These are phyloP conservation scores for Calliopum simillimum DNA, from an alignment of 2,888 invertebrate species.

Conservation along the genomic window DNA sequence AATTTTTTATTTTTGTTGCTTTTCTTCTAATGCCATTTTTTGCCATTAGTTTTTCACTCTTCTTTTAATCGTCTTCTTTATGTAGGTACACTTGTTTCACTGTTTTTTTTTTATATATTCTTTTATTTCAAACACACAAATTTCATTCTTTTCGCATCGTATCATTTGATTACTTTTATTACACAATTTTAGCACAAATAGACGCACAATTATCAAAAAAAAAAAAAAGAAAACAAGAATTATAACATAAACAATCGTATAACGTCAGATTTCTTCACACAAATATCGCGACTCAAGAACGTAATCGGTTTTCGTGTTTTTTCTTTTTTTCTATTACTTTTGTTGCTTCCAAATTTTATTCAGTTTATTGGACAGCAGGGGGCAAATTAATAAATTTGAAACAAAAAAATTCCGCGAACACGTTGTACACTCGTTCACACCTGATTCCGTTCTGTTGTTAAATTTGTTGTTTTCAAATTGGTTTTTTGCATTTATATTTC, in stretches of 20 bases:
- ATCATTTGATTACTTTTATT: neutral
- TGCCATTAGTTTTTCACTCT: conserved; percentile 13
- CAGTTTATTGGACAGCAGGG: conserved; percentile 6
- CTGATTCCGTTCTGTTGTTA: conserved; percentile 21
- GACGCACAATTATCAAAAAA: conserved; percentile 10
- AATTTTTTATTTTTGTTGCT: conserved; percentile 9
- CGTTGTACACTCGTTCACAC: conserved; percentile 21
- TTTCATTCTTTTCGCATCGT: neutral
- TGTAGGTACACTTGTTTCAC: conserved; percentile 8
- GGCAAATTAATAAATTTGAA: neutral
- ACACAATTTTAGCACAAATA: conserved; percentile 11
- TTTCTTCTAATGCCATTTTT: conserved; percentile 27
- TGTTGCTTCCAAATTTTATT: conserved; percentile 20
- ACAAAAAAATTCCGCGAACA: conserved; percentile 2
- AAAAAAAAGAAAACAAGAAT: too few species aligned
- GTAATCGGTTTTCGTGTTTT: conserved; percentile 4
- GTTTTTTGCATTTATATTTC: too few species aligned
- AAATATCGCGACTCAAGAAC: conserved; percentile 12
- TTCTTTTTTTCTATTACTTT: conserved; percentile 8
- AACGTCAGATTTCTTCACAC: conserved; percentile 10
- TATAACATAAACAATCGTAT: neutral
- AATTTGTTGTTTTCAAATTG: too few species aligned
- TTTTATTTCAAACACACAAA: conserved; percentile 8
- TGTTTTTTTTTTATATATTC: conserved; percentile 7
- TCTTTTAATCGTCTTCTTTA: conserved; percentile 6